Percentiles rank a stretch among this genome's conserved stretches.
These are phyloP conservation scores for Pseudorectes ferrugineus DNA, from an alignment of 2,113 vertebrate genomes.

Conservation along the genomic window DNA sequence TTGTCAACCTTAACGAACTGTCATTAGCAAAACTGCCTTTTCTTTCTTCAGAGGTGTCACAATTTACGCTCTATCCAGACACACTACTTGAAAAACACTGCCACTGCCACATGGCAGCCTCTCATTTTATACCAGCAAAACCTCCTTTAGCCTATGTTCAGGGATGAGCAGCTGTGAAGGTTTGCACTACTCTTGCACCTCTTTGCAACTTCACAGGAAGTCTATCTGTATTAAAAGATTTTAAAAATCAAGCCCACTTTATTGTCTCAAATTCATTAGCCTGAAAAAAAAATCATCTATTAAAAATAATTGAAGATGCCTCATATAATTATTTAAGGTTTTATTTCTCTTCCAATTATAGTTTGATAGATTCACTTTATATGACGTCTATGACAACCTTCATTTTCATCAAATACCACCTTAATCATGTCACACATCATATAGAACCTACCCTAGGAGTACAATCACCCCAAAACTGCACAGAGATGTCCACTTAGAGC, in stretches of 20 bases:
- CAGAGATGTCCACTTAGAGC: neutral
- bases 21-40: neutral
- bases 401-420: neutral
- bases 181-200: neutral
- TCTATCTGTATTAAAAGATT: neutral
- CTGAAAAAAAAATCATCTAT: neutral
- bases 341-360: neutral
- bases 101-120: neutral
- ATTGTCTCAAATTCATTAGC: neutral
- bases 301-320: neutral
- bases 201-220: neutral
- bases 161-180: neutral
- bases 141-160: neutral
- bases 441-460: neutral
- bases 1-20: neutral
- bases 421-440: neutral
- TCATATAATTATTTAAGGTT: neutral
- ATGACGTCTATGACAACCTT: neutral
- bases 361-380: neutral
- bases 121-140: neutral
- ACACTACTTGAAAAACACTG: neutral
- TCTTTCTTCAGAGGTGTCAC: neutral
- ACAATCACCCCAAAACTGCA: neutral
- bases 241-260: neutral
- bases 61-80: neutral